Evolutionary conservation across 2,888 invertebrate genomes (phyloP).

Genomic region (Rotaria magnacalcarata): DNA sequence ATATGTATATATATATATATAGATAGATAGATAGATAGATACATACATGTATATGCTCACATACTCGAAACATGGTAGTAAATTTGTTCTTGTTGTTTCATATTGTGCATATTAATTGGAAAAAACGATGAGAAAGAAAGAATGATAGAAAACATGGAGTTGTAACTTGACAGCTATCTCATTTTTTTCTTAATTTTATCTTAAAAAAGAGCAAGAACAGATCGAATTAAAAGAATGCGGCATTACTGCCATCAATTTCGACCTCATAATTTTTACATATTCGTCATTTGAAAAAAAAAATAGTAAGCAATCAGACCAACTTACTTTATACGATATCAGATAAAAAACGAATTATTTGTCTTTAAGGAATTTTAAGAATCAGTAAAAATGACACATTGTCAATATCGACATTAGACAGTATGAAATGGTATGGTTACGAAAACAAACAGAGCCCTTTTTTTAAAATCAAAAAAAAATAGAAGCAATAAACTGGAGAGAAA

Average conservation of each 20-base stretch:
- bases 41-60: background rate
- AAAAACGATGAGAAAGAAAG: background rate
- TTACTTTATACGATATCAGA: background rate
- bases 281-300: background rate
- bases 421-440: background rate
- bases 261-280: too few species aligned
- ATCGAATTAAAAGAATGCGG: too few species aligned
- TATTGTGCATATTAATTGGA: background rate
- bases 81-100: background rate
- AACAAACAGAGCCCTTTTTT: background rate
- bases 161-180: background rate
- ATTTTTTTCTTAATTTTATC: background rate
- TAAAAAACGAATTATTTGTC: background rate
- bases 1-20: background rate
- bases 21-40: too few species aligned
- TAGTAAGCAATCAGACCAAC: background rate
- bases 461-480: background rate
- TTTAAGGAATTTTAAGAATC: background rate
- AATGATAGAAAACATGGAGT: background rate
- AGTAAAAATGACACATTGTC: background rate
- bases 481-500: background rate
- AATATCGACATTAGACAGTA: background rate
- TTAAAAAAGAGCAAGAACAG: too few species aligned
- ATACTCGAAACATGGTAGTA: background rate
- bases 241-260: too few species aligned